Evolutionary conservation across 2,888 invertebrate species (phyloP).

Genomic region (Alsophila aescularia): DNA sequence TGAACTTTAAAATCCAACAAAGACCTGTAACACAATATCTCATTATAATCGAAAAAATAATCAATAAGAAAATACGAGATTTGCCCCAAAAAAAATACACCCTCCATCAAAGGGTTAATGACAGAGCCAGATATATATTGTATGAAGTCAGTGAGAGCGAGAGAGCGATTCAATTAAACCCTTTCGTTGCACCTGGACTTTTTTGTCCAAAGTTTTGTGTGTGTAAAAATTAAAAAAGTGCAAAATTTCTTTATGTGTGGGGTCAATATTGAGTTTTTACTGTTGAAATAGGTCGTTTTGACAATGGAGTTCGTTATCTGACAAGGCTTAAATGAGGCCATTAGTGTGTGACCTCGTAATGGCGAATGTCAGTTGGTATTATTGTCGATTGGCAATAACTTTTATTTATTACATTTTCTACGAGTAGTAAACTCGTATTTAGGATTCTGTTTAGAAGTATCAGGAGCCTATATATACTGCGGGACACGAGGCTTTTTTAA

Average conservation of each 20-base stretch:
- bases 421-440: no score
- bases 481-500: no score
- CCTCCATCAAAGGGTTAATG: slow-evolving; percentile 73
- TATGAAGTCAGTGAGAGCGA: slow-evolving; percentile 46
- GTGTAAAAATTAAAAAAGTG: slow-evolving; percentile 77
- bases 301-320: slow-evolving; percentile 79
- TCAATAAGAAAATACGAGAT: slow-evolving; percentile 79
- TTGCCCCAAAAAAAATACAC: slow-evolving; percentile 78
- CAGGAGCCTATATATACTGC: no score
- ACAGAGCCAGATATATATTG: slow-evolving; percentile 50
- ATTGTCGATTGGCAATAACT: slow-evolving; percentile 20
- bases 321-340: slow-evolving; percentile 65
- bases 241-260: slow-evolving; percentile 74
- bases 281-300: slow-evolving; percentile 52
- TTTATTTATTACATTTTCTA: no score
- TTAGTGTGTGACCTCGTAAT: slow-evolving; percentile 60
- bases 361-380: slow-evolving; percentile 44
- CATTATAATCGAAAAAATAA: slow-evolving; percentile 72
- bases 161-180: slow-evolving; percentile 61
- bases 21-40: slow-evolving; percentile 78
- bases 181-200: slow-evolving; percentile 78
- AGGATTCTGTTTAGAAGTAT: no score
- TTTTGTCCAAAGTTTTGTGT: slow-evolving; percentile 61
- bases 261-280: slow-evolving; percentile 82
- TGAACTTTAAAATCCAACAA: slow-evolving; percentile 38